Percentiles rank a stretch among this genome's conserved stretches.
Conservation (phyloP, 2,113 vertebrate genomes). For the Oreochromis tanganicae region DNA sequence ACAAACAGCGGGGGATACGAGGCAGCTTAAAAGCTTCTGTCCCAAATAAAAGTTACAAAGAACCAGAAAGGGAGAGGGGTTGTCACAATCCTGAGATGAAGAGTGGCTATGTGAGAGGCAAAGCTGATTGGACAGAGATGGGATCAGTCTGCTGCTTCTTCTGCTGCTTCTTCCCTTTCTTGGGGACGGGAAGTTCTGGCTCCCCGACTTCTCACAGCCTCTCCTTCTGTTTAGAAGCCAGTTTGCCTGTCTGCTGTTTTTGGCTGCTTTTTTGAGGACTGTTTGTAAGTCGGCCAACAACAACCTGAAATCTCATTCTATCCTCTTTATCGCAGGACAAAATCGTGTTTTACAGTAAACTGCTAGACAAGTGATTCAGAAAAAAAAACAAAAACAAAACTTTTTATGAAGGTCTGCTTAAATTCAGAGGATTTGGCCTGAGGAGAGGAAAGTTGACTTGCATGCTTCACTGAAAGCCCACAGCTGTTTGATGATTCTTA, state of each 20-base stretch:
- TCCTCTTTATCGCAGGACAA: constrained; percentile 1
- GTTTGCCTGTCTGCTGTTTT: background rate
- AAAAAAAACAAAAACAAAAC: background rate
- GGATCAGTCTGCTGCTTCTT: background rate
- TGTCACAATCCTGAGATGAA: constrained; percentile 46
- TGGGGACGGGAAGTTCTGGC: constrained; percentile 36
- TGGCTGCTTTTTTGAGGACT: background rate
- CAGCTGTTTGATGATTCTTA: constrained; percentile 31
- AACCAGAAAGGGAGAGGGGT: constrained; percentile 13
- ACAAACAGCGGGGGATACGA: constrained; percentile 40
- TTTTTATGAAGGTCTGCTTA: constrained; percentile 6
- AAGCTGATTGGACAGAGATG: constrained; percentile 9
- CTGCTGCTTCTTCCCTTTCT: background rate
- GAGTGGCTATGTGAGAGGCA: constrained; percentile 25
- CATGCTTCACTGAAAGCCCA: constrained; percentile 32
- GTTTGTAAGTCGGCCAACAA: background rate
- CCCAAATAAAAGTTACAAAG: constrained; percentile 55
- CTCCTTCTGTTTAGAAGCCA: constrained; percentile 20
- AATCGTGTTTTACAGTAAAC: constrained; percentile 25
- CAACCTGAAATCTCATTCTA: background rate
- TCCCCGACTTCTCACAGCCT: constrained; percentile 31
- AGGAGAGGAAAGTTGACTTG: constrained; percentile 42
- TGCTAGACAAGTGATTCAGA: constrained; percentile 14
- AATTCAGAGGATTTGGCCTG: constrained; percentile 29
- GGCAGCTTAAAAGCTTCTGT: constrained; percentile 65